These are phyloP conservation scores for Neoseiulus cucumeris DNA, from an alignment of 1,140 invertebrate genomes.

Conservation along the genomic window DNA sequence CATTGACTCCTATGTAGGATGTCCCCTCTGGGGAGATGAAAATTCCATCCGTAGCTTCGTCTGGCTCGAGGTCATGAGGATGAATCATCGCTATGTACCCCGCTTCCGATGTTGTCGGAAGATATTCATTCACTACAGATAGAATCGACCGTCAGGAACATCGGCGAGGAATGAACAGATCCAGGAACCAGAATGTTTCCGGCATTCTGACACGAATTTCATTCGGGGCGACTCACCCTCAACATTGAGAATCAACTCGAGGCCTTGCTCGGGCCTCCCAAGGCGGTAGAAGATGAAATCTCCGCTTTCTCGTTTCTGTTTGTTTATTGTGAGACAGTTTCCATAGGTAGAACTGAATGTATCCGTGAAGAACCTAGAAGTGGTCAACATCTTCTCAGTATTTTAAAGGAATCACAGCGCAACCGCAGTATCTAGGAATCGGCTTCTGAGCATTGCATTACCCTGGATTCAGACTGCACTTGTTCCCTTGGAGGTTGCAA, in stretches of 20 bases:
- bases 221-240: neutral
- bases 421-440: neutral
- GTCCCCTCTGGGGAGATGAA: constrained; percentile 4
- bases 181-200: no score
- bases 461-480: neutral
- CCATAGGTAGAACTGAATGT: neutral
- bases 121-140: neutral
- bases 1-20: neutral
- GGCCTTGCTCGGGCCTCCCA: neutral
- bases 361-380: neutral
- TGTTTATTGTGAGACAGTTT: neutral
- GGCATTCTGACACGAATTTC: no score
- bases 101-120: neutral
- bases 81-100: constrained; percentile 1
- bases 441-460: neutral
- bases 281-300: neutral
- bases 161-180: neutral
- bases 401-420: neutral
- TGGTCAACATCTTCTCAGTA: neutral
- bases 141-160: neutral
- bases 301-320: neutral
- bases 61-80: neutral
- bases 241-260: neutral
- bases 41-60: neutral
- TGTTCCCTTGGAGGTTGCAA: neutral